Evolutionary conservation across 2,113 vertebrate genomes (phyloP), one percentile per base, ranked within the genome.

Genomic region (Oceanites oceanicus): DNA sequence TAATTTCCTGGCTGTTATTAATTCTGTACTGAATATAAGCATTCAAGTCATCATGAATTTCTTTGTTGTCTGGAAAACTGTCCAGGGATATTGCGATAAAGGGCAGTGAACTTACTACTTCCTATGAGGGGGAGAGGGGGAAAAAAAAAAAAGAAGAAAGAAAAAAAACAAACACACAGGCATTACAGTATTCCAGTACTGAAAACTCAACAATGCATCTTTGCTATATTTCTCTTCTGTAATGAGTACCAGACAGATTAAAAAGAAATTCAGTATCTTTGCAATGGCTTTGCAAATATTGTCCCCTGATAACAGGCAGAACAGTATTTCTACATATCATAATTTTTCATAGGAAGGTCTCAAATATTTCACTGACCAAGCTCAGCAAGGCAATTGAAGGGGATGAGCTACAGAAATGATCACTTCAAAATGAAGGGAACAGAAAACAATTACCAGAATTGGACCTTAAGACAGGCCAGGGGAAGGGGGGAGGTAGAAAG

Each of bases 11-110:
- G 98, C 99, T 99, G 97, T 97, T 98, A 55, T 97, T 98, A 93
- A 99, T 98, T 74, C 99, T 98, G 97, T 99, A 98, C 96, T 99
- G 99, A 96, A 99, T 98, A 13, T 99, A 99, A 15, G 99, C 98
- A 5, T 99, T 99, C 97, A 99, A 98, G 97, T 99, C 99, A 3
- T 96, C 96, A n/a, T 98, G 97, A 86, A 99, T 99, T 93, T 99
- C 99, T 89, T 98, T 98, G 97, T 98, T 99, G 88, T 99, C 98
- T 0, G 98, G 97, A 77, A 99, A 99, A 96, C 98, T 98, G 77
- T 99, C 99, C 95, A 99, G 96, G 72, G 99, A 99, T 97, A 99
- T 98, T 95, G 97, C 94, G 36, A 98, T 75, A 74, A 99, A 99
- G 4, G 99, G 99, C 66, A 99, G 96, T 9, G 98, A 98, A 78